phyloP scores from a whole-genome alignment of 2,797 vertebrate species.

The Mastacembelus armatus region DNA sequence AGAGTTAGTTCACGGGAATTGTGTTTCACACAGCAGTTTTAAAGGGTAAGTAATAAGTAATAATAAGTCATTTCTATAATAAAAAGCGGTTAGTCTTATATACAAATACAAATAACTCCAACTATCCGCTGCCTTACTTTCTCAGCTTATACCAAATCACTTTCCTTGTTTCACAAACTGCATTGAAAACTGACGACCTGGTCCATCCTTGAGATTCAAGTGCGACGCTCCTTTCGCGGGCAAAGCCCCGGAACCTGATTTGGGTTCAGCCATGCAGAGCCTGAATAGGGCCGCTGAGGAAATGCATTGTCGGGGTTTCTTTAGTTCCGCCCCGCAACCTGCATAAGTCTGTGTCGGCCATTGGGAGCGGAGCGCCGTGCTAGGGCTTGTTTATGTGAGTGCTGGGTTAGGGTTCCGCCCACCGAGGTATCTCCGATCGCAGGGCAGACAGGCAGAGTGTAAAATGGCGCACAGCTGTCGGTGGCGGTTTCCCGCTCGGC shows the following conservation, averaged over 20 bases:
- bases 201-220: slow-evolving; percentile 66
- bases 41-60: too few species aligned
- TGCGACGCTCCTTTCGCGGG: slow-evolving; percentile 81
- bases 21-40: too few species aligned
- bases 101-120: too few species aligned
- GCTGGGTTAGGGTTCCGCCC: slow-evolving; percentile 88
- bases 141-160: too few species aligned
- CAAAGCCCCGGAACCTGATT: slow-evolving; percentile 83
- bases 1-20: too few species aligned
- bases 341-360: slow-evolving; percentile 76
- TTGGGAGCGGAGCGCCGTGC: slow-evolving; percentile 70
- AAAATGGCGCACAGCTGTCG: slow-evolving; percentile 99
- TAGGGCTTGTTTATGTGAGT: slow-evolving; percentile 83
- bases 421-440: slow-evolving; percentile 92
- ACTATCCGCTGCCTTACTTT: too few species aligned
- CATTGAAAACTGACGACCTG: slow-evolving; percentile 10
- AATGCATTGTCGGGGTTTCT: slow-evolving; percentile 84
- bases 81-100: too few species aligned
- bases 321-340: slow-evolving; percentile 82
- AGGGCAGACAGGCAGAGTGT: slow-evolving; percentile 95
- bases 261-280: slow-evolving; percentile 63
- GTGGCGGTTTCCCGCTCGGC: slow-evolving; percentile 99
- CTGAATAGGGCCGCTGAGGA: slow-evolving; percentile 66
- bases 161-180: not conserved
- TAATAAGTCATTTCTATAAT: too few species aligned